These are phyloP conservation scores for Cuniculus paca DNA, from an alignment of 2,797 vertebrate species.

Conservation along the genomic window DNA sequence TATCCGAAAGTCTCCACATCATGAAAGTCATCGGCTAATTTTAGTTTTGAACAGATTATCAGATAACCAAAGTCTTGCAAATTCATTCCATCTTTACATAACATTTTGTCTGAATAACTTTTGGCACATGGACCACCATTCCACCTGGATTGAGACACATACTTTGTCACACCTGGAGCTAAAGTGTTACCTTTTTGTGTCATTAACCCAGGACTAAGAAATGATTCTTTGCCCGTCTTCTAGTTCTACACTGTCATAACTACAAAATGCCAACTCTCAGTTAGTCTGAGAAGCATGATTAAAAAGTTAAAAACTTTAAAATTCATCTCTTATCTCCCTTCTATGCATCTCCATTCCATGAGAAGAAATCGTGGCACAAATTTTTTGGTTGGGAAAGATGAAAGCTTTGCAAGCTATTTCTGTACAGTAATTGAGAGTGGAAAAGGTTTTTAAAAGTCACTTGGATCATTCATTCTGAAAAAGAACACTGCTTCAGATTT, in stretches of 20 bases:
- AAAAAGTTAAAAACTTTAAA: neutral
- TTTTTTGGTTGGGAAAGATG: neutral
- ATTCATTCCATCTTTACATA: neutral
- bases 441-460: neutral
- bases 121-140: no score
- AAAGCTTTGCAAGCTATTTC: neutral
- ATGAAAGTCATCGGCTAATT: neutral
- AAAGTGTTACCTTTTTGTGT: neutral
- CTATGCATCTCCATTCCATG: neutral
- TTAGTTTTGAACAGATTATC: neutral
- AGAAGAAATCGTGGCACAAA: neutral
- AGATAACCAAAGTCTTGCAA: neutral
- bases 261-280: neutral
- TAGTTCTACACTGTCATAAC: neutral
- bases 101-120: neutral
- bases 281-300: neutral
- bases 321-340: neutral
- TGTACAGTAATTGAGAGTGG: neutral
- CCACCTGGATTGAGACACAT: neutral
- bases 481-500: slow-evolving; percentile 30
- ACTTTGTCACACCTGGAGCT: neutral
- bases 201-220: neutral
- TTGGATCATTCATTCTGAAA: neutral
- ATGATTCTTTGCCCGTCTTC: neutral
- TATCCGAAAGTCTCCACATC: neutral